Percentiles rank a stretch among this genome's conserved stretches.
Conservation (phyloP, 2,888 invertebrate species). For the Corbicula japonica region DNA sequence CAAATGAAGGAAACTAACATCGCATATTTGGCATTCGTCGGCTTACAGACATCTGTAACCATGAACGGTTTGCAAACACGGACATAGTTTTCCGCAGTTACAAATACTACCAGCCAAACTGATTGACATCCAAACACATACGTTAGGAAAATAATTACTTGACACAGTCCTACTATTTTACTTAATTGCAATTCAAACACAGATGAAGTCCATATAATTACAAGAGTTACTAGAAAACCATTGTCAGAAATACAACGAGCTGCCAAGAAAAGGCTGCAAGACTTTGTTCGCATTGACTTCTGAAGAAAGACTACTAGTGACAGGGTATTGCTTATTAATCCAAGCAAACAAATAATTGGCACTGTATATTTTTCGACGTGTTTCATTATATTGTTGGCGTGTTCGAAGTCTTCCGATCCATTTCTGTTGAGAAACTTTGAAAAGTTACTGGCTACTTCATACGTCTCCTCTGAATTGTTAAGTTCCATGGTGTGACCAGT, state of each 20-base stretch:
- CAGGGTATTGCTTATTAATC: conserved; percentile 91
- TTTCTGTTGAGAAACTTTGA: no score
- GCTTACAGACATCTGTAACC: conserved; percentile 70
- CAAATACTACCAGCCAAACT: conserved; percentile 94
- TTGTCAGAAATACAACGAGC: conserved; percentile 93
- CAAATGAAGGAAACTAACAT: conserved; percentile 59
- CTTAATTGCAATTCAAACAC: conserved; percentile 39
- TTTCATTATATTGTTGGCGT: no score
- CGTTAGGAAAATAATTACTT: conserved; percentile 91
- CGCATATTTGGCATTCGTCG: conserved; percentile 66
- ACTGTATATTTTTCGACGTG: conserved; percentile 31
- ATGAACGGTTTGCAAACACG: conserved; percentile 92
- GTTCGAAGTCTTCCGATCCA: no score
- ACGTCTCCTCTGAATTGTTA: no score
- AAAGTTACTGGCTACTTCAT: no score
- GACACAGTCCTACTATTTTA: conserved; percentile 89
- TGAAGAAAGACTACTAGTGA: conserved; percentile 92
- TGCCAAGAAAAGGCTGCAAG: conserved; percentile 92
- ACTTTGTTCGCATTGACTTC: conserved; percentile 91
- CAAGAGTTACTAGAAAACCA: conserved; percentile 90
- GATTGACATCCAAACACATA: conserved; percentile 89
- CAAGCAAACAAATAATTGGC: conserved; percentile 87
- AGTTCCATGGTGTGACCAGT: no score
- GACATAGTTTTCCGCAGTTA: conserved; percentile 94
- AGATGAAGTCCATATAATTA: conserved; percentile 84